Base-by-base conservation (phyloP, 2,888 invertebrate species). In the Poecilus cupreus region DNA sequence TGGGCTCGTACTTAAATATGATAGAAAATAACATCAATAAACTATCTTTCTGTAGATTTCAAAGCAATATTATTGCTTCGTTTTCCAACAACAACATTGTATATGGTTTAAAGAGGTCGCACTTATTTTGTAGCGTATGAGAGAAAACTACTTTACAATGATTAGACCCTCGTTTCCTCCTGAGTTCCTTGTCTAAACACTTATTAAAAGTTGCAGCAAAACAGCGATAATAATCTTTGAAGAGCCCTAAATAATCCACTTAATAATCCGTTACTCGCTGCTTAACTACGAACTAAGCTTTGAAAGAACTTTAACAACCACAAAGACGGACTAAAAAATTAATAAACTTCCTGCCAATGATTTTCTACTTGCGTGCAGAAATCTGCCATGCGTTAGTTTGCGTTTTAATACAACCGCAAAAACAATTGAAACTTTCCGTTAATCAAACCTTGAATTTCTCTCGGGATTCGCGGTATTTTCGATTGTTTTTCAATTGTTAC, bases 201-300 rank as follows among this genome's bases (percentile, higher is more conserved):
- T 32, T 60, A 54, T 54, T 54, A 22, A 54, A 54, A 54, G 22
- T 49, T 49, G 6, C 20, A 20, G 54, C 54, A 11, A 60, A 54
- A 22, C n/a, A 3, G 20, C 60, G 60, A 60, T 60, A 60, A 24
- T 60, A 54, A 60, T 60, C 60, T 60, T 60, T 60, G 60, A 26
- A 54, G 54, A 60, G 60, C n/a, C 3, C 24, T 26, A n/a, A n/a
- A 24, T 60, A 60, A 60, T 60, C 13, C n/a, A 60, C 60, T 60
- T 60, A 60, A 60, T 60, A 26, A 26, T 24, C 22, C 20, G 1
- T 26, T 60, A 26, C 11, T 26, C 26, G 3, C 13, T 0, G 24
- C 13, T 11, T 13, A 24, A n/a, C 24, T 60, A 24, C 13, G 13
- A 26, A 13, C 13, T 60, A 24, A 22, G 54, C 18, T 22, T 43